These are phyloP conservation scores for Eubucco bourcierii DNA, from an alignment of 2,113 vertebrate species.

Conservation along the genomic window DNA sequence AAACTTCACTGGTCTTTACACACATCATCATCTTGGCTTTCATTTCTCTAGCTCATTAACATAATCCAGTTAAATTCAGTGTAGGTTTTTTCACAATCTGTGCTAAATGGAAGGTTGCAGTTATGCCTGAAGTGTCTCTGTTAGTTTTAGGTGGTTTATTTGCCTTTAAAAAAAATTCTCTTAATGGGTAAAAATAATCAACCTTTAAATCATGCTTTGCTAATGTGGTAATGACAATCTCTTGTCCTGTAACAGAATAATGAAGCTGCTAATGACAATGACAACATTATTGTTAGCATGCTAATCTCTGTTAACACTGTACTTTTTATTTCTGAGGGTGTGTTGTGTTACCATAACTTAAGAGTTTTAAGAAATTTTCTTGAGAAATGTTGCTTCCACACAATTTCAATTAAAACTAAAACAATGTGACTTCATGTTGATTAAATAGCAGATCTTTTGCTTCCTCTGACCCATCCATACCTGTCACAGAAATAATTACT, in stretches of 20 bases:
- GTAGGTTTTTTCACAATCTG: not conserved
- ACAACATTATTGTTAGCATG: not conserved
- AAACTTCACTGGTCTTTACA: not conserved
- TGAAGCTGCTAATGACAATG: not conserved
- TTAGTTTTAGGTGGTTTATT: not conserved
- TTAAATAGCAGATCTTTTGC: not conserved
- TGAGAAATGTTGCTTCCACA: not conserved
- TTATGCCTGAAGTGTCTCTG: not conserved
- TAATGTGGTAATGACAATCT: not conserved
- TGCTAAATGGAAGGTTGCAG: not conserved
- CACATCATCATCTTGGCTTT: not conserved
- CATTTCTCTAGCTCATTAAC: not conserved
- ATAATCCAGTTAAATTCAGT: not conserved
- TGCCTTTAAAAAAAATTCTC: too few species aligned
- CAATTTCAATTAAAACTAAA: not conserved
- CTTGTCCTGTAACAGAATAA: not conserved
- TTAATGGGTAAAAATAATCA: not conserved
- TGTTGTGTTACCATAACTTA: not conserved
- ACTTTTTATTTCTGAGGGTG: not conserved
- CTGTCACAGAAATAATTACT: not conserved
- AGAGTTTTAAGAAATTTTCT: accelerated
- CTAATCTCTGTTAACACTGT: not conserved
- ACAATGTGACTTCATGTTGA: not conserved
- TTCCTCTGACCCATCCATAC: not conserved
- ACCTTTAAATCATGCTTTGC: not conserved